Conservation (phyloP, 2,888 invertebrate species). For the Meteorus colon region DNA sequence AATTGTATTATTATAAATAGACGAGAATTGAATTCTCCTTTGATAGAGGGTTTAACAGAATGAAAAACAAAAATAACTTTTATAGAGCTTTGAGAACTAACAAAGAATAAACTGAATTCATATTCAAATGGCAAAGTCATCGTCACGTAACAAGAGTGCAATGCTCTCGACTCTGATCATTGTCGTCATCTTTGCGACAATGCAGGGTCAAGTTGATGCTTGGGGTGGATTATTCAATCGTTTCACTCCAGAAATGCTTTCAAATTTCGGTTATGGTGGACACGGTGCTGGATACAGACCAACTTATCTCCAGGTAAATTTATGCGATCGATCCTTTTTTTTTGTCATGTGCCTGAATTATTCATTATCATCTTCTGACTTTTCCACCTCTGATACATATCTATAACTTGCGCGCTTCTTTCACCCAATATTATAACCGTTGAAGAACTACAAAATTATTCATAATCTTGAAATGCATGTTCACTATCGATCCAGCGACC, state of each 20-base stretch:
- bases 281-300: conserved; percentile 74
- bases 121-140: conserved; percentile 19
- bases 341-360: neutral
- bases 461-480: conserved; percentile 14
- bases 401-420: neutral
- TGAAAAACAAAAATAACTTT: conserved; percentile 4
- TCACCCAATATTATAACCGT: neutral
- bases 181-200: conserved; percentile 59
- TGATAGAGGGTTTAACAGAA: neutral
- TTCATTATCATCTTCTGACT: neutral
- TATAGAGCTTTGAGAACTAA: neutral
- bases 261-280: conserved; percentile 86
- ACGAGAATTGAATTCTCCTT: neutral
- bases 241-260: conserved; percentile 89
- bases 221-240: conserved; percentile 91
- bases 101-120: neutral
- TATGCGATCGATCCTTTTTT: neutral
- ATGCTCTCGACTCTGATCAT: conserved; percentile 50
- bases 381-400: neutral
- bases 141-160: conserved; percentile 12
- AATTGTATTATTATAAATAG: neutral
- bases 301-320: conserved; percentile 75
- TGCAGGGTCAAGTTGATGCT: conserved; percentile 73
- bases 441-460: neutral
- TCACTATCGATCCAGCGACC: conserved; percentile 58